phyloP scores from a whole-genome alignment of 2,797 vertebrate genomes.

The Apogon hyalosoma region DNA sequence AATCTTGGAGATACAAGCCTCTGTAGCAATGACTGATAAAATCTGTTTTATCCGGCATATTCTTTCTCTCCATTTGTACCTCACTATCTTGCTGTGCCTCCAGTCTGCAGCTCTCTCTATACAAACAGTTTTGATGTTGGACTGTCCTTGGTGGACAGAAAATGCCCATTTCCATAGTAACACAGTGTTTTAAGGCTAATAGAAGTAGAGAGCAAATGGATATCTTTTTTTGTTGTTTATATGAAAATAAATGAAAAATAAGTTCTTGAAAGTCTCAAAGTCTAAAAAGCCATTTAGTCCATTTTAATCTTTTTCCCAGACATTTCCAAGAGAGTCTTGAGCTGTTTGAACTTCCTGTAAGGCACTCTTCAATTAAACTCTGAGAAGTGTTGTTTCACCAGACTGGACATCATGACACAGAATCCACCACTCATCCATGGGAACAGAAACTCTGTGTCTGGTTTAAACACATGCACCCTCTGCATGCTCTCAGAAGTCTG shows the following conservation, averaged over 20 bases:
- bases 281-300: constrained; percentile 58
- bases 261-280: constrained; percentile 49
- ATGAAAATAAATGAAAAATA: constrained; percentile 71
- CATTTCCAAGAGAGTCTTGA: constrained; percentile 46
- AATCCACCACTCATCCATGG: constrained; percentile 26
- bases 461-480: constrained; percentile 19
- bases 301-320: constrained; percentile 47
- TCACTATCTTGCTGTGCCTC: constrained; percentile 61
- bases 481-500: constrained; percentile 42
- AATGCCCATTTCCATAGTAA: constrained; percentile 84
- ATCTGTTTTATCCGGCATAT: constrained; percentile 58
- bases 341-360: constrained; percentile 63
- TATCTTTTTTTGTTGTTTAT: constrained; percentile 58
- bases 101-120: constrained; percentile 74
- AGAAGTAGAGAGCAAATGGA: constrained; percentile 63
- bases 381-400: constrained; percentile 36
- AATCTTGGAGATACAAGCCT: constrained; percentile 57
- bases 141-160: constrained; percentile 72
- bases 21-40: constrained; percentile 65
- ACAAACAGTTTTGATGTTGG: constrained; percentile 76
- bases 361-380: constrained; percentile 71
- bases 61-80: constrained; percentile 66
- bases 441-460: constrained; percentile 22
- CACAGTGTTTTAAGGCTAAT: constrained; percentile 76
- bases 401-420: constrained; percentile 23